Evolutionary conservation across 2,888 invertebrate genomes (phyloP).

Genomic region (Tenthredo notha): DNA sequence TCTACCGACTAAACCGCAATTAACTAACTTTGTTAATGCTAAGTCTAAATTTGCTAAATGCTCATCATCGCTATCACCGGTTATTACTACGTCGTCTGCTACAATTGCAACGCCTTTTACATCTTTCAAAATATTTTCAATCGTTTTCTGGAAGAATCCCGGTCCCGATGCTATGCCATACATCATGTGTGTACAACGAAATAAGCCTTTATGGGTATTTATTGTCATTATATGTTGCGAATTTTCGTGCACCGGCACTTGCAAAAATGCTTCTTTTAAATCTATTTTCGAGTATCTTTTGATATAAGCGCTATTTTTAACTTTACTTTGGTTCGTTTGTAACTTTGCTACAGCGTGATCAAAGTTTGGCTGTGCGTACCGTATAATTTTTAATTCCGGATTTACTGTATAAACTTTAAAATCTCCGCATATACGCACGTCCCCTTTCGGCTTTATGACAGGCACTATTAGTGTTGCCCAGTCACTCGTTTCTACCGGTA

Average conservation of each 20-base stretch:
- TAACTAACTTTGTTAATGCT: slow-evolving; percentile 32
- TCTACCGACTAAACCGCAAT: slow-evolving; percentile 11
- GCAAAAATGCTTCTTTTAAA: slow-evolving; percentile 51
- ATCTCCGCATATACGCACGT: slow-evolving; percentile 34
- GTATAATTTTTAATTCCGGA: not conserved
- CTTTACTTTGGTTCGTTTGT: slow-evolving; percentile 28
- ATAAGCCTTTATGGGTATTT: slow-evolving; percentile 54
- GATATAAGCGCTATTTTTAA: not conserved
- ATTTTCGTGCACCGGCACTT: slow-evolving; percentile 49
- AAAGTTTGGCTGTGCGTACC: slow-evolving; percentile 19
- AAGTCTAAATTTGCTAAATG: slow-evolving; percentile 46
- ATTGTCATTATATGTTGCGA: slow-evolving; percentile 50
- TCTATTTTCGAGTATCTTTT: slow-evolving; percentile 23
- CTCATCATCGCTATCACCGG: slow-evolving; percentile 15
- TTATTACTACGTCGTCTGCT: slow-evolving; percentile 53
- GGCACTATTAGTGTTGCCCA: slow-evolving; percentile 45
- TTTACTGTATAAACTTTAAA: slow-evolving; percentile 42
- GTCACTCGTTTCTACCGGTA: slow-evolving; percentile 43
- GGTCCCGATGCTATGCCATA: slow-evolving; percentile 51
- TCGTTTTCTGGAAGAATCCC: slow-evolving; percentile 48
- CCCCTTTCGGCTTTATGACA: slow-evolving; percentile 31
- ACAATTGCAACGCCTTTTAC: slow-evolving; percentile 34
- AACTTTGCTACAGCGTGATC: slow-evolving; percentile 27
- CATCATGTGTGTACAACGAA: slow-evolving; percentile 38
- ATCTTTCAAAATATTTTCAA: slow-evolving; percentile 55